Evolutionary conservation across 2,888 invertebrate species (phyloP), one percentile per base, ranked within the genome.

Genomic region (Polylopha cassiicola): DNA sequence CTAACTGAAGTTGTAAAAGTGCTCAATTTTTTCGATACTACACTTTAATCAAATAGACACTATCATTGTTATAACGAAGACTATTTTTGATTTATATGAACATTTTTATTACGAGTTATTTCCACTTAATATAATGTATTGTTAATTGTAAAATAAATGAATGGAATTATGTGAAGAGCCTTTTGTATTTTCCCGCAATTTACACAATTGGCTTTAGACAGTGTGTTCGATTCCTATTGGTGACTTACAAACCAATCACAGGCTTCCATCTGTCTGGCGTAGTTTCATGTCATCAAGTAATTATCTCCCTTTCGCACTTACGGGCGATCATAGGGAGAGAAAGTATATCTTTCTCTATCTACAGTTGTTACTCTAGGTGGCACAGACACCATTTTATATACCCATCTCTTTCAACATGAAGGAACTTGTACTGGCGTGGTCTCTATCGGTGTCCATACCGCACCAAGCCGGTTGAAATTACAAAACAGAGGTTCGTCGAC

Each of bases 201-300:
- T 32, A 9, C 6, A 15, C 27, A 51, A 54, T 54, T 61, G 51
- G 46, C 48, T 49, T 62, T 49, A 45, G 61, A 58, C 50, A 71
- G 79, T 85, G 84, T 86, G 85, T 82, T 76, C 70, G 47, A 59
- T 65, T 67, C 52, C 58, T 62, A 86, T 88, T 88, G 72, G 88
- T 61, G 59, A 59, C 54, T 48, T 41, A 51, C 42, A 51, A 51
- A 61, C 91, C 90, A 91, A 91, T 91, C 53, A 67, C 39, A 74
- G 61, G 60, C 59, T 87, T 91, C 91, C 92, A 92, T 90, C 91
- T 91, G 91, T 88, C 89, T 88, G 73, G 60, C 69, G 78, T 81
- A 78, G 68, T 65, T 61, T 64, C 56, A 70, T 64, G 69, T 68
- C 65, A 65, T 58, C 62, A 55, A 53, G 49, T 34, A 53, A 46